Conservation (phyloP, 2,113 vertebrate species). For the Dipodomys stephensi region DNA sequence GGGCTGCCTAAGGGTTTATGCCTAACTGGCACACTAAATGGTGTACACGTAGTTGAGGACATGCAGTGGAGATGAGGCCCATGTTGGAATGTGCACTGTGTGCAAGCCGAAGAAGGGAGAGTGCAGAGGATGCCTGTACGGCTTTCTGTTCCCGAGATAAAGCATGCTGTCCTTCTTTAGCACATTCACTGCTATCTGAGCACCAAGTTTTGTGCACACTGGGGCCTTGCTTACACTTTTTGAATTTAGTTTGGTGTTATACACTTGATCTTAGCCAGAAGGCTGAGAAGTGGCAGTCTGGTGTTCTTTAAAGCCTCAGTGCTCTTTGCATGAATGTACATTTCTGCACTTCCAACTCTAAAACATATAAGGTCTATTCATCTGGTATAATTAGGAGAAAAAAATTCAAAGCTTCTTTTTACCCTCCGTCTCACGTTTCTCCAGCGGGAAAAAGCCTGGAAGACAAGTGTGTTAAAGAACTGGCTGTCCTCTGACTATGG, state of each 20-base stretch:
- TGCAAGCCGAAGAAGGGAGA: neutral
- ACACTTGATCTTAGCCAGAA: neutral
- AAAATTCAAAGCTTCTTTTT: conserved; percentile 7
- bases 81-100: neutral
- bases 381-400: conserved; percentile 33
- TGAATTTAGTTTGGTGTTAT: neutral
- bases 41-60: neutral
- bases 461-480: conserved; percentile 76
- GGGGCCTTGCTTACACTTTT: neutral
- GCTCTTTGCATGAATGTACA: neutral
- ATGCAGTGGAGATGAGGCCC: accelerated
- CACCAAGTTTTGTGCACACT: neutral
- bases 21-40: neutral
- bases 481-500: conserved; percentile 75
- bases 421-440: conserved; percentile 42
- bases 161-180: accelerated
- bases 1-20: neutral
- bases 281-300: neutral
- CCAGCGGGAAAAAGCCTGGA: conserved; percentile 68
- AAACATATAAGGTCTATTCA: conserved; percentile 4
- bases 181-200: neutral
- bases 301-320: neutral
- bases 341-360: neutral
- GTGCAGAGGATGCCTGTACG: no score
- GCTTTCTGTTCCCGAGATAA: neutral